A percentile compares a stretch with the other conserved stretches of the same genome.
Conservation (phyloP, 2,113 vertebrate species). For the Nannospalax galili region DNA sequence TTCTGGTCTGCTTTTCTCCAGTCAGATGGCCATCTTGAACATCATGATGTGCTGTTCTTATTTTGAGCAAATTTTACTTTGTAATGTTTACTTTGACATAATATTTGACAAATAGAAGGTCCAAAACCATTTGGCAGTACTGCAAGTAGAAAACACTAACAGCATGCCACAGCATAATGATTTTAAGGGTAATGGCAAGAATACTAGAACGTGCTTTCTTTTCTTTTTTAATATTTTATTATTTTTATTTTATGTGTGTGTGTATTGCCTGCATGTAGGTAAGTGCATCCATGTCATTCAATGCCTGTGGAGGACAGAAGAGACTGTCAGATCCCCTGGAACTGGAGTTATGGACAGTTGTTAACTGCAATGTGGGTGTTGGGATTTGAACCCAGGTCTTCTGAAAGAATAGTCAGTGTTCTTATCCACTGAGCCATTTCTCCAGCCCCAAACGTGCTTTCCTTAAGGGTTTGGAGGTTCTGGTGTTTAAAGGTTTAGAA, state of each 20-base stretch:
- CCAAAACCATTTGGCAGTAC: conserved; percentile 77
- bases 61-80: conserved; percentile 49
- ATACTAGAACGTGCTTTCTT: background rate
- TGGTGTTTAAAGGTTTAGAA: background rate
- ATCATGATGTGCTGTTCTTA: background rate
- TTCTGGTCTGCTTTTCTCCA: background rate
- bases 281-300: too few species aligned
- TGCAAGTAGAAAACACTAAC: background rate
- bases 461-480: background rate
- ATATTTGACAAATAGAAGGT: conserved; percentile 69
- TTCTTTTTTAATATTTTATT: too few species aligned
- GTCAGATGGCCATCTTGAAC: background rate
- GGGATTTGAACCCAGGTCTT: too few species aligned
- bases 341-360: too few species aligned
- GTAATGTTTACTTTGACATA: conserved; percentile 53
- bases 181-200: background rate
- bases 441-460: too few species aligned
- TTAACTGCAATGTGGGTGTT: too few species aligned
- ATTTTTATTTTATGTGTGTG: too few species aligned
- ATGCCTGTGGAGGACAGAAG: too few species aligned
- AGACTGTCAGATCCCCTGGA: too few species aligned
- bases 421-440: too few species aligned
- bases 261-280: too few species aligned
- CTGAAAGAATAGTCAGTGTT: too few species aligned
- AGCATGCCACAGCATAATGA: conserved; percentile 29